phyloP scores from a whole-genome alignment of 2,888 invertebrate genomes.

The Neoscelio sp. region DNA sequence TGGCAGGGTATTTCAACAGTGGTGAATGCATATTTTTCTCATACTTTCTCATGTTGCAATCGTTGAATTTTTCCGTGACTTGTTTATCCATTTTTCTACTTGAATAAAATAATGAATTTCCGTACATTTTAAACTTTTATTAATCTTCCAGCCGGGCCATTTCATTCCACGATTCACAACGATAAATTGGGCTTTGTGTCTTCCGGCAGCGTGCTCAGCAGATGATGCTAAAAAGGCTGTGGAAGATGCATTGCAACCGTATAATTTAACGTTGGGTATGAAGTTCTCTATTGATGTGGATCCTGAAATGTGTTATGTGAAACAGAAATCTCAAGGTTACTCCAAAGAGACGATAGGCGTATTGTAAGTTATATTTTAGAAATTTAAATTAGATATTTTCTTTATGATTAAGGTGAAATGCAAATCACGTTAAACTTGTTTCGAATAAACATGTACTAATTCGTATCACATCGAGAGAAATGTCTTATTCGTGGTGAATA shows the following conservation, averaged over 20 bases:
- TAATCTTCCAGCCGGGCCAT: conserved; percentile 86
- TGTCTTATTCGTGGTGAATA: too few relatives aligned
- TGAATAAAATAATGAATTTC: conserved; percentile 12
- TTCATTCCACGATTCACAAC: conserved; percentile 89
- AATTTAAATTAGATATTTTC: background rate
- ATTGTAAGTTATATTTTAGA: conserved; percentile 81
- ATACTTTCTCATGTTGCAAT: conserved; percentile 28
- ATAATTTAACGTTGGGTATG: conserved; percentile 85
- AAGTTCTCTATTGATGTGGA: conserved; percentile 85
- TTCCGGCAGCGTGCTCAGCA: conserved; percentile 87
- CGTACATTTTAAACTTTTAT: conserved; percentile 37
- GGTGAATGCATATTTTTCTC: conserved; percentile 51
- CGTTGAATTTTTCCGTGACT: conserved; percentile 17
- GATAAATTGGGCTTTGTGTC: conserved; percentile 89
- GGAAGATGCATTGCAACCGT: conserved; percentile 85
- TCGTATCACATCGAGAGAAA: too few relatives aligned
- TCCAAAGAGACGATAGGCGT: conserved; percentile 83
- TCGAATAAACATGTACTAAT: too few relatives aligned
- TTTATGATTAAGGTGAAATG: background rate
- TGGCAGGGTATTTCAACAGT: conserved; percentile 26
- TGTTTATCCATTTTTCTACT: conserved; percentile 12
- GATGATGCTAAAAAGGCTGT: conserved; percentile 86
- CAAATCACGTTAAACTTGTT: background rate
- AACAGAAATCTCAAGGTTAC: conserved; percentile 79
- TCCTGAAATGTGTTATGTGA: conserved; percentile 86